Evolutionary conservation across 2,113 vertebrate genomes (phyloP).

Genomic region (Sclerurus mexicanus): DNA sequence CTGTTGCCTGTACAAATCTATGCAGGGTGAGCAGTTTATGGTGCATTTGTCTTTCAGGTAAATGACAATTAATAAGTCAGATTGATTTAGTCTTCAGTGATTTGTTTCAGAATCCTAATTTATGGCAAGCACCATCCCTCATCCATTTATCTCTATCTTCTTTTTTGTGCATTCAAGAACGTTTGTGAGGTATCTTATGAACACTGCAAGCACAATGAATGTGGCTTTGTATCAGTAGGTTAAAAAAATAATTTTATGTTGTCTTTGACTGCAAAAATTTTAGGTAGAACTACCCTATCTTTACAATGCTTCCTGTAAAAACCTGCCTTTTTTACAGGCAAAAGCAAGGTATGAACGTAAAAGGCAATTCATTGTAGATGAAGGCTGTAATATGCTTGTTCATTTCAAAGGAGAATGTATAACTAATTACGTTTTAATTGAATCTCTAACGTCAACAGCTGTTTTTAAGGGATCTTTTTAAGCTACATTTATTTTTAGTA

Average conservation of each 20-base stretch:
- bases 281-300: background rate
- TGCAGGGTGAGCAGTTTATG: background rate
- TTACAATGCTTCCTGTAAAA: slow-evolving; percentile 14
- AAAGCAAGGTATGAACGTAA: slow-evolving; percentile 28
- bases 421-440: slow-evolving; percentile 70
- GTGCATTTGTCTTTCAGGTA: slow-evolving; percentile 21
- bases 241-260: background rate
- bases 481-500: slow-evolving; percentile 59
- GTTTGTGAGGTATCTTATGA: background rate
- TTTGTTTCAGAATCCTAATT: background rate
- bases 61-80: background rate
- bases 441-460: slow-evolving; percentile 51
- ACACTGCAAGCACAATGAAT: background rate
- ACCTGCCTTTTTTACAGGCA: background rate
- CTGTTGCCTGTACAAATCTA: background rate
- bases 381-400: slow-evolving; percentile 25
- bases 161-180: background rate
- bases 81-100: background rate
- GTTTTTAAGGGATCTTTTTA: slow-evolving; percentile 52
- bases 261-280: slow-evolving; percentile 27
- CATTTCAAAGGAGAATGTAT: slow-evolving; percentile 44
- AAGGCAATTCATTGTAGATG: slow-evolving; percentile 30
- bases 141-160: background rate
- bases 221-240: background rate
- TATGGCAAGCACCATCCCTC: background rate